Percentiles rank a stretch among this genome's conserved stretches.
Conservation (phyloP, 2,888 invertebrate genomes). For the Pyrrhosoma nymphula region DNA sequence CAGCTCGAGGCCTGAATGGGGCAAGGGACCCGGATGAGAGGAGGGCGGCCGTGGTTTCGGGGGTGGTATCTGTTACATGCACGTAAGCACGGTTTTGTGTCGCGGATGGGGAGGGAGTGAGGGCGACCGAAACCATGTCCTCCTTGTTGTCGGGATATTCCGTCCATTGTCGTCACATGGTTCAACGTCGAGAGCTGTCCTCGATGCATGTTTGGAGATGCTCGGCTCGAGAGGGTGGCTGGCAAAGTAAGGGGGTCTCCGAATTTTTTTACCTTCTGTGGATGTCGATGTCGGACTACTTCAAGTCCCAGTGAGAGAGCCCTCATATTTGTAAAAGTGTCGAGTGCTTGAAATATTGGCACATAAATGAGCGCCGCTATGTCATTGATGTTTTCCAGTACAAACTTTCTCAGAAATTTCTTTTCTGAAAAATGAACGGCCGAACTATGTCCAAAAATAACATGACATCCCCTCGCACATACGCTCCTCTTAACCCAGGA, state of each 20-base stretch:
- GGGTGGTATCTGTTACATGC: conserved; percentile 65
- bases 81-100: conserved; percentile 51
- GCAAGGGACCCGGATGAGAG: background rate
- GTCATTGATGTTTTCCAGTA: background rate
- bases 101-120: background rate
- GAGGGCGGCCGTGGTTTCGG: background rate
- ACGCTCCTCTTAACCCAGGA: too few relatives aligned
- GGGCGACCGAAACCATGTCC: background rate
- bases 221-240: background rate
- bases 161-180: conserved; percentile 42
- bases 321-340: background rate
- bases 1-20: background rate
- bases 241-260: background rate
- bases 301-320: background rate
- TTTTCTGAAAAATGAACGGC: background rate
- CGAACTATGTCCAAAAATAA: background rate
- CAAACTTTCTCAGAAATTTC: background rate
- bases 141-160: conserved; percentile 53
- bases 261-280: background rate
- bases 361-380: background rate
- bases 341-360: background rate
- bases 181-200: conserved; percentile 40
- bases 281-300: background rate
- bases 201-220: conserved; percentile 38
- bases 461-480: background rate